These are phyloP conservation scores for Drosophila bipectinata DNA, from an alignment of 1,140 invertebrate species.

Conservation along the genomic window DNA sequence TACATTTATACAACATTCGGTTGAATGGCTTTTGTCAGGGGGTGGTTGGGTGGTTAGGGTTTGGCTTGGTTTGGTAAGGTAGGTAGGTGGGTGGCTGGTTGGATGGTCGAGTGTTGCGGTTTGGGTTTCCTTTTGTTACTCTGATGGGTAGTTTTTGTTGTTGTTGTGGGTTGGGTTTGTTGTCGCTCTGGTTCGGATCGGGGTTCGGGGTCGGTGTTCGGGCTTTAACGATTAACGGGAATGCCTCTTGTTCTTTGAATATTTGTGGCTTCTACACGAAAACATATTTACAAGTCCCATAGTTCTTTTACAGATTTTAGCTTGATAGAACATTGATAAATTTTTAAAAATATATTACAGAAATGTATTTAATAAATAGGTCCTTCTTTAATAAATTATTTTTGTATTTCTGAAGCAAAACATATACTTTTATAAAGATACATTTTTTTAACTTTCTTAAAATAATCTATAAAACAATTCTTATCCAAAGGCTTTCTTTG, in stretches of 20 bases:
- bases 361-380: no score
- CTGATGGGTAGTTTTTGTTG: slow-evolving; percentile 17
- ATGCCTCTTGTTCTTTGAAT: slow-evolving; percentile 43
- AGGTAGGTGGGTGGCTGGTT: slow-evolving; percentile 4
- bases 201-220: background rate
- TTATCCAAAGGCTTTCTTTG: no score
- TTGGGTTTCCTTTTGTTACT: slow-evolving; percentile 73
- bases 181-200: slow-evolving; percentile 13
- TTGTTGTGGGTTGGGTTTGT: slow-evolving; percentile 9
- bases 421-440: no score
- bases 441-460: no score
- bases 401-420: no score
- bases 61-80: slow-evolving; percentile 7
- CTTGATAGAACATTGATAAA: no score
- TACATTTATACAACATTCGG: slow-evolving; percentile 81
- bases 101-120: slow-evolving; percentile 59
- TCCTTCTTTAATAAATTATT: no score
- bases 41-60: slow-evolving; percentile 16
- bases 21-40: slow-evolving; percentile 67
- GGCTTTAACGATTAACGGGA: slow-evolving; percentile 41
- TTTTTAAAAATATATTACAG: no score
- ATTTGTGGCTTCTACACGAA: slow-evolving; percentile 65
- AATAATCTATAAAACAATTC: no score
- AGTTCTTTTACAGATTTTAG: no score
- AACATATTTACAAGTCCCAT: background rate